Base-by-base conservation (phyloP, 2,888 invertebrate genomes). In the Lypha dubia region DNA sequence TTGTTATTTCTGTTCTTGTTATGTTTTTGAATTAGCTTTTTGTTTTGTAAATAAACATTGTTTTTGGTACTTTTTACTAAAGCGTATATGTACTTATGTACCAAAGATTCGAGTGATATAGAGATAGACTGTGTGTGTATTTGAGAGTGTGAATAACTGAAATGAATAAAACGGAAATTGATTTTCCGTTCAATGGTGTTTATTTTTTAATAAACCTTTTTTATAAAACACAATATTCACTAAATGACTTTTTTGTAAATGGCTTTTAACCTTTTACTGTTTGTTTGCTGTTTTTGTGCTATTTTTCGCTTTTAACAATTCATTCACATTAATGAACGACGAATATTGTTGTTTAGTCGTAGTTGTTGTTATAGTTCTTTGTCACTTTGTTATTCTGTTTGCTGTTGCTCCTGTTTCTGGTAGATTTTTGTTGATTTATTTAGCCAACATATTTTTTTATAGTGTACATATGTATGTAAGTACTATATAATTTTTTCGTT, bases 351-450 rank as follows among this genome's bases (percentile, higher is more conserved):
- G 22, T 67, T 41, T 63, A 49, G 53, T 35, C 32, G 70, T 28
- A 49, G 51, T 28, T 76, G 79, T 83, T 62, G 35, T 41, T 41
- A 7, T 28, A 38, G 28, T 58, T 75, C 44, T 63, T 77, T 81
- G 68, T 84, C 73, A 84, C 76, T 80, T 80, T 73, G 63, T 77
- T 56, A 70, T 77, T 32, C 79, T 63, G 67, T 79, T 77, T 56
- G 79, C 17, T 75, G 62, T 74, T 83, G 65, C 35, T 85, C 73
- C 46, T 74, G 41, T 75, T 79, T 58, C 75, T 79, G 46, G 32
- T n/a, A n/a, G n/a, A n/a, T n/a, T 53, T 35, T 58, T 74, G 79
- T 35, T 85, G 75, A 38, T 11, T 77, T 68, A 51, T 81, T 74
- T 81, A n/a, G 71, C 32, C 71, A 79, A 76, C 70, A 75, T 76